Evolutionary conservation across 2,888 invertebrate species (phyloP).

Genomic region (Charanyca ferruginea): DNA sequence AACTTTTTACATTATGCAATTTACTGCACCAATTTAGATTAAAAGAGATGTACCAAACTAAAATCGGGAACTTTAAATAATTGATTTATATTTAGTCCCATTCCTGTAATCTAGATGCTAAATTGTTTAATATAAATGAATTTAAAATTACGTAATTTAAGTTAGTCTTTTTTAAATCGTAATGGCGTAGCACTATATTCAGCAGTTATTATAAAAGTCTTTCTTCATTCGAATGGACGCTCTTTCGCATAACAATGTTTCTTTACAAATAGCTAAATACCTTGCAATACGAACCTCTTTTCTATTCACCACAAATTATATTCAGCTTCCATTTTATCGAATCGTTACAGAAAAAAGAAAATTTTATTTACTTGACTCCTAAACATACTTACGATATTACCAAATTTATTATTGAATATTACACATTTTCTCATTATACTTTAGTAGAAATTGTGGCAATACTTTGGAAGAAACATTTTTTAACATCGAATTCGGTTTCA

Average conservation of each 20-base stretch:
- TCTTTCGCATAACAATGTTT: conserved; percentile 10
- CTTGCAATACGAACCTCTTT: conserved; percentile 36
- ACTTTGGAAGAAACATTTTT: conserved; percentile 85
- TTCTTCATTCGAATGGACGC: conserved; percentile 32
- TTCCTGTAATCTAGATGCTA: neutral
- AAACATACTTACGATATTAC: conserved; percentile 67
- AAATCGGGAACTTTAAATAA: neutral
- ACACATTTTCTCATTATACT: conserved; percentile 71
- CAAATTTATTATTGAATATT: conserved; percentile 71
- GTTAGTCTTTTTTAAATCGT: conserved; percentile 24
- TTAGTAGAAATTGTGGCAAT: conserved; percentile 86
- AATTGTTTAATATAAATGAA: conserved; percentile 20
- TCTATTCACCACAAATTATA: conserved; percentile 44
- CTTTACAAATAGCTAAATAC: conserved; percentile 17
- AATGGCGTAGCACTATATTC: conserved; percentile 28
- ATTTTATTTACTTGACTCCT: conserved; percentile 65
- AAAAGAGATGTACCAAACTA: neutral
- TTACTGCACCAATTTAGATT: neutral
- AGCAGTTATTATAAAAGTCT: conserved; percentile 42
- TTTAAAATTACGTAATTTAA: conserved; percentile 26
- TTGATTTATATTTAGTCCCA: conserved; percentile 7
- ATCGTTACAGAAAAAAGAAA: conserved; percentile 50
- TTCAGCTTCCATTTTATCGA: conserved; percentile 37
- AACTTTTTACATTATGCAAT: conserved; percentile 20
- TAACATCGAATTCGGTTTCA: conserved; percentile 85